Conservation (phyloP, 2,888 invertebrate species). For the Thumatha senex region DNA sequence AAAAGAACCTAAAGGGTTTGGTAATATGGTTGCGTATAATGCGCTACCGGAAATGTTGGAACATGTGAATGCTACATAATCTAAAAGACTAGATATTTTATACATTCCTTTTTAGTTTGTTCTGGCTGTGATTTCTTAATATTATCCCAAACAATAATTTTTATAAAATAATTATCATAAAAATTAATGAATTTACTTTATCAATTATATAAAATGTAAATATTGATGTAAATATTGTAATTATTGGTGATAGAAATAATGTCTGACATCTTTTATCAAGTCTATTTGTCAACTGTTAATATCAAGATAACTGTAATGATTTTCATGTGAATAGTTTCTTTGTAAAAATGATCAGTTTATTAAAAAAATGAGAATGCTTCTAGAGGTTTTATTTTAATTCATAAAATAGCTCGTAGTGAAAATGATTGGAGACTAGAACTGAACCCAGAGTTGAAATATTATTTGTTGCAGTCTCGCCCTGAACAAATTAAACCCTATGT, state of each 20-base stretch:
- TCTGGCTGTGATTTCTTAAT: slow-evolving; percentile 52
- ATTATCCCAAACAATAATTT: slow-evolving; percentile 3
- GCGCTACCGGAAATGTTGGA: slow-evolving; percentile 79
- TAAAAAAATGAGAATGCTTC: slow-evolving; percentile 54
- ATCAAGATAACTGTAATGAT: slow-evolving; percentile 71
- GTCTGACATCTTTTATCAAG: slow-evolving; percentile 76
- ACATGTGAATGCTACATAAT: slow-evolving; percentile 69
- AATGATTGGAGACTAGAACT: no score
- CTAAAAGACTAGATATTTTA: slow-evolving; percentile 40
- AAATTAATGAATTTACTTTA: slow-evolving; percentile 47
- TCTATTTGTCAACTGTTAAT: slow-evolving; percentile 74
- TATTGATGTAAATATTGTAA: slow-evolving; percentile 52
- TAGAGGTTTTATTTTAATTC: slow-evolving; percentile 5
- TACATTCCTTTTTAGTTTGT: slow-evolving; percentile 40
- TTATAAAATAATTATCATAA: slow-evolving; percentile 42
- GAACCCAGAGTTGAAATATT: no score
- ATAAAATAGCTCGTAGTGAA: no score
- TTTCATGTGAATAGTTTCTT: slow-evolving; percentile 78
- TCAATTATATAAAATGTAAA: slow-evolving; percentile 49
- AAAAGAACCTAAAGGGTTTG: slow-evolving; percentile 76
- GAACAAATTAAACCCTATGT: no score
- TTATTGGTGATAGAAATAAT: slow-evolving; percentile 54
- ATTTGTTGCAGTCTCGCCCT: no score
- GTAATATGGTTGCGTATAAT: slow-evolving; percentile 81
- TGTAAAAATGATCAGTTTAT: slow-evolving; percentile 75